Conservation (phyloP, 1,140 invertebrate genomes). For the Chlorops oryzae region DNA sequence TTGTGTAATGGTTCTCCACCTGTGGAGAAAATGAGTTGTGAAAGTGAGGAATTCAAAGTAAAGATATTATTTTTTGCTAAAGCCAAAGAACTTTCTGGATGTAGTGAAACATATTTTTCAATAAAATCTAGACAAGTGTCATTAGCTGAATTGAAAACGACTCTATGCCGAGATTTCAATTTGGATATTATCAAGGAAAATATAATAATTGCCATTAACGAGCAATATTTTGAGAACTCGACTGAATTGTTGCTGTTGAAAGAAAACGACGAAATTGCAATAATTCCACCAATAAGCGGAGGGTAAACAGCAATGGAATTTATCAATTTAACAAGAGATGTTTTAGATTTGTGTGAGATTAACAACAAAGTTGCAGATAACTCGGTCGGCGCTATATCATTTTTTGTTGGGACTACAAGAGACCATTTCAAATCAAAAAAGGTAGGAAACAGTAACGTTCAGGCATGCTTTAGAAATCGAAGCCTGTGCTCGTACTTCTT, state of each 20-base stretch:
- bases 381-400: conserved; percentile 78
- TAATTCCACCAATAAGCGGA: conserved; percentile 83
- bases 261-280: conserved; percentile 68
- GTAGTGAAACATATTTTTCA: conserved; percentile 50
- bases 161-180: conserved; percentile 58
- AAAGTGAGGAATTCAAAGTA: no score
- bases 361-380: conserved; percentile 61
- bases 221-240: conserved; percentile 61
- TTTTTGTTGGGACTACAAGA: conserved; percentile 88
- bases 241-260: conserved; percentile 53
- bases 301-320: conserved; percentile 61
- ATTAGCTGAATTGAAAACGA: conserved; percentile 53
- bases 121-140: conserved; percentile 52
- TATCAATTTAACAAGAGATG: conserved; percentile 62
- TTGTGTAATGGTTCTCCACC: no score
- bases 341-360: conserved; percentile 64
- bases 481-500: no score
- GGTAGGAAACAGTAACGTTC: no score
- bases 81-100: conserved; percentile 71
- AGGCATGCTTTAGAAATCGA: no score
- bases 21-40: no score
- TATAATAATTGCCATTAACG: conserved; percentile 74
- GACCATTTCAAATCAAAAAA: conserved; percentile 82
- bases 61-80: conserved; percentile 81
- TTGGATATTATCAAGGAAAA: conserved; percentile 63